Evolutionary conservation across 1,140 invertebrate genomes (phyloP), one percentile per base, ranked within the genome.

Genomic region (Spodoptera frugiperda): DNA sequence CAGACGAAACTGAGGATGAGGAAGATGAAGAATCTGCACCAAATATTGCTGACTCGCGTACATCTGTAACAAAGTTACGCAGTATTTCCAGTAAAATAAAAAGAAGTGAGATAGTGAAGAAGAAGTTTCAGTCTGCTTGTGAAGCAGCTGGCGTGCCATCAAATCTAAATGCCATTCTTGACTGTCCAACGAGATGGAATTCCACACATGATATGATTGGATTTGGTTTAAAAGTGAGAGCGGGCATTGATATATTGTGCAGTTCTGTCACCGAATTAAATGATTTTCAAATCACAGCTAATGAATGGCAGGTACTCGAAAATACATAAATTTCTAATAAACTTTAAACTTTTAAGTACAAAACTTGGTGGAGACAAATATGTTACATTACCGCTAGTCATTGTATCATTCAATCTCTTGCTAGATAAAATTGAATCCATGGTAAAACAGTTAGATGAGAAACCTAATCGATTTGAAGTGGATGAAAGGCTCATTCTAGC

Each of bases 391-490:
- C 83, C 79, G 48, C 44, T 84, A 70, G 86, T 89, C 59, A 84
- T 87, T 78, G 80, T 89, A 79, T 80, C 79, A 74, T 80, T 89
- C 68, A 91, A 91, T 85, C 76, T 89, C 51, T 79, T 90, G 68
- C 78, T 90, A 17, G 88, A 89, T 84, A 88, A 87, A 82, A 84
- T 89, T 76, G 87, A 88, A 85, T 81, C 80, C 48, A 80, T 80
- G 65, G 82, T 82, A 76, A 81, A 84, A 80, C 25, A 25, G 25
- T 25, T 25, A 25, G 25, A 85, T 78, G 78, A 80, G 76, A 85
- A 87, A 84, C 59, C 78, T 71, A 76, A 85, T 81, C 86, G 82
- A 78, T 80, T 78, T 79, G 79, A 85, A 81, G 79, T 85, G 48
- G 85, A 88, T 83, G 81, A 87, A 82, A 79, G 73, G 76, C 79